A percentile compares a stretch with the other conserved stretches of the same genome.
Evolutionary conservation across 2,113 vertebrate species (phyloP).

Genomic region (Anseranas semipalmata): DNA sequence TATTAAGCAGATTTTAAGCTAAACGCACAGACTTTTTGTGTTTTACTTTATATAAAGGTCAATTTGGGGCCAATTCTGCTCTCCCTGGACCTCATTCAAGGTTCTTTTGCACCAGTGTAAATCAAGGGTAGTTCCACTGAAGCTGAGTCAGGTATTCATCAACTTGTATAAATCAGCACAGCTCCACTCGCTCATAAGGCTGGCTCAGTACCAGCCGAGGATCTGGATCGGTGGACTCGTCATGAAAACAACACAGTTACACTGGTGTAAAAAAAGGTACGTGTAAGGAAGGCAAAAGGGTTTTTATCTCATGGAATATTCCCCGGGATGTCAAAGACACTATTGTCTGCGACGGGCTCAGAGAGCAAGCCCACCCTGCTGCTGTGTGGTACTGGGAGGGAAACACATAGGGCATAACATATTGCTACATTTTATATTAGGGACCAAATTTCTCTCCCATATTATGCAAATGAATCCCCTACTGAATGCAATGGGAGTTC

Average conservation of each 20-base stretch:
- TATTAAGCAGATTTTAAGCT: neutral
- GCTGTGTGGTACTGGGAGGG: neutral
- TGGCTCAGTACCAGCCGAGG: neutral
- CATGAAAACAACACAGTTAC: neutral
- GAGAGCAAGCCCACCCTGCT: neutral
- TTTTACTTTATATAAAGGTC: neutral
- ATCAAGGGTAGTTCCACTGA: neutral
- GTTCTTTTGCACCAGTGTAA: neutral
- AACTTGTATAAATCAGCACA: neutral
- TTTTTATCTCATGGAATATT: neutral
- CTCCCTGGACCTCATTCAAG: neutral
- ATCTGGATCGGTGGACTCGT: neutral
- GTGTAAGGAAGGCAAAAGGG: neutral
- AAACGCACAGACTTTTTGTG: neutral
- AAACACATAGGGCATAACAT: neutral
- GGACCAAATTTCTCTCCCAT: neutral
- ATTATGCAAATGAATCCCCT: constrained; percentile 7
- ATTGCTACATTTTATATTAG: neutral
- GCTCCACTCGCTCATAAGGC: neutral
- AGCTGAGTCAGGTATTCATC: neutral
- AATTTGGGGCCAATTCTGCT: neutral
- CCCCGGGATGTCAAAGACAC: neutral
- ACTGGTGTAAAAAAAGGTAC: neutral
- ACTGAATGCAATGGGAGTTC: neutral
- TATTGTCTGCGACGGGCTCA: accelerated